Conservation (phyloP, 2,797 vertebrate genomes). For the Thalassophryne amazonica region DNA sequence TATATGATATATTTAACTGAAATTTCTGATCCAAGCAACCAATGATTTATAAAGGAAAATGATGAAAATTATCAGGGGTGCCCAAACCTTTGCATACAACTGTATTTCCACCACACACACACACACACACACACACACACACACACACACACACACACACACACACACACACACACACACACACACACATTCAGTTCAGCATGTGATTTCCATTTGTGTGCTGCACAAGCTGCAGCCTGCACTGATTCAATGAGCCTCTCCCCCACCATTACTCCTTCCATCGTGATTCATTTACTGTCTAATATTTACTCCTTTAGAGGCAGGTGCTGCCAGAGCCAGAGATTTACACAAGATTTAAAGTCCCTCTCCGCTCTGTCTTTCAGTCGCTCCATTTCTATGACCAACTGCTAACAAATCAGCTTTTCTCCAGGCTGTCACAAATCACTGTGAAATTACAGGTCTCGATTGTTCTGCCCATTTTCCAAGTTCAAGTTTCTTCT, state of each 20-base stretch:
- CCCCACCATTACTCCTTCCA: slow-evolving; percentile 10
- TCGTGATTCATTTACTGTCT: slow-evolving; percentile 44
- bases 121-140: too few species aligned
- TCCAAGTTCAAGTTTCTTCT: not conserved
- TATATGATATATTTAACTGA: too few species aligned
- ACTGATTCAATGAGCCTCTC: slow-evolving; percentile 29
- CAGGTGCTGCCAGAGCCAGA: slow-evolving; percentile 19
- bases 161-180: slow-evolving; percentile 27
- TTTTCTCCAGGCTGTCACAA: slow-evolving; percentile 9
- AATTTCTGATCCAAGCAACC: too few species aligned
- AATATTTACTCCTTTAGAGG: slow-evolving; percentile 47
- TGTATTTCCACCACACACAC: too few species aligned
- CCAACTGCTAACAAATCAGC: slow-evolving; percentile 39
- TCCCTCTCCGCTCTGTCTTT: not conserved
- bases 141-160: too few species aligned
- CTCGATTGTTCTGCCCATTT: not conserved
- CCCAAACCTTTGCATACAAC: too few species aligned
- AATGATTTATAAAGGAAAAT: too few species aligned
- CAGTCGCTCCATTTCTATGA: slow-evolving; percentile 29
- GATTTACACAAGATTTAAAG: slow-evolving; percentile 37
- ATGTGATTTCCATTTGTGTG: slow-evolving; percentile 29
- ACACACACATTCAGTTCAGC: slow-evolving; percentile 34
- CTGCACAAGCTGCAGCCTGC: not conserved
- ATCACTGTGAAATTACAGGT: slow-evolving; percentile 16
- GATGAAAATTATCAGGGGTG: too few species aligned